phyloP scores from a whole-genome alignment of 1,140 invertebrate genomes.

The Papilio glaucus region DNA sequence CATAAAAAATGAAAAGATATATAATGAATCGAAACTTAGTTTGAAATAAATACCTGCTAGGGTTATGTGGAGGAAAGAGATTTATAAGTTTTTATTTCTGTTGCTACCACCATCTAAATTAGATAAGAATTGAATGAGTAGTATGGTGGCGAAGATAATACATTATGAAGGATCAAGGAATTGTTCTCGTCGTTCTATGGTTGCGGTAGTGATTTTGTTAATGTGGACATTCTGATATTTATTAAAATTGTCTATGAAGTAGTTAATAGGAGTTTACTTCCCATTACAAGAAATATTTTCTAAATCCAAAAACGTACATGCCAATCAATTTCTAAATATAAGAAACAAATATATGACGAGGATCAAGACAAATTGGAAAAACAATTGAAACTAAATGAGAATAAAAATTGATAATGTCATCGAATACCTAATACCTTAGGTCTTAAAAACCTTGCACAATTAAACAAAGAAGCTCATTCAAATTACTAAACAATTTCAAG shows the following conservation, averaged over 20 bases:
- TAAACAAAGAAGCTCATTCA: neutral
- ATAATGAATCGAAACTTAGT: constrained; percentile 14
- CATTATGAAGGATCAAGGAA: neutral
- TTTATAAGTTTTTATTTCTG: neutral
- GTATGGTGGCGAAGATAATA: neutral
- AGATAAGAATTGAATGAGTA: neutral
- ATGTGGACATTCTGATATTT: neutral
- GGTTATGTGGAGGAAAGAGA: constrained; percentile 14
- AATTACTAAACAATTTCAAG: neutral
- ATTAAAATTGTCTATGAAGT: neutral
- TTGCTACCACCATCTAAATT: neutral
- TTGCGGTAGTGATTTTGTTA: neutral
- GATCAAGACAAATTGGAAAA: neutral
- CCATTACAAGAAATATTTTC: neutral
- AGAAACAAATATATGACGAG: neutral
- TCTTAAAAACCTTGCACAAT: neutral
- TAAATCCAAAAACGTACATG: too few relatives aligned
- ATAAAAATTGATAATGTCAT: too few relatives aligned
- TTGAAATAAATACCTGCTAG: constrained; percentile 24
- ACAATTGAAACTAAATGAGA: neutral
- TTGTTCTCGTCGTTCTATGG: neutral
- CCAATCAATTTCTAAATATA: neutral
- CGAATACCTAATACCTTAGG: neutral
- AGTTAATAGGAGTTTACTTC: neutral
- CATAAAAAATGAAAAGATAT: neutral